Percentiles rank a stretch among this genome's conserved stretches.
Conservation (phyloP, 2,888 invertebrate species). For the Meganola albula region DNA sequence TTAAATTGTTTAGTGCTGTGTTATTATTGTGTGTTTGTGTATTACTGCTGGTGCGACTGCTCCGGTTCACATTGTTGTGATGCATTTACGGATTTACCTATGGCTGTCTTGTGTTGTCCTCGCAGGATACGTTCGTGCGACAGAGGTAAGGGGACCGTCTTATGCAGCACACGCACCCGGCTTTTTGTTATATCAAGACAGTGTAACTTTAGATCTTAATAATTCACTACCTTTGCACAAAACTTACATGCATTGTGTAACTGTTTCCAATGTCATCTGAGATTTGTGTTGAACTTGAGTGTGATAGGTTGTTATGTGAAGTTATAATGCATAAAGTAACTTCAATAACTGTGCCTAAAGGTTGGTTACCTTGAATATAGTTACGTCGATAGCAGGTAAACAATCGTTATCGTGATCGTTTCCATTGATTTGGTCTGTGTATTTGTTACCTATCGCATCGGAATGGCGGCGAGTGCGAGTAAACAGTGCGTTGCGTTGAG, state of each 20-base stretch:
- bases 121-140: slow-evolving; percentile 84
- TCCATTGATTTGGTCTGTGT: slow-evolving; percentile 51
- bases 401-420: slow-evolving; percentile 57
- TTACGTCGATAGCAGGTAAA: slow-evolving; percentile 64
- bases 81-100: slow-evolving; percentile 87
- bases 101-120: slow-evolving; percentile 85
- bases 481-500: slow-evolving; percentile 35
- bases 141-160: slow-evolving; percentile 82
- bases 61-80: slow-evolving; percentile 76
- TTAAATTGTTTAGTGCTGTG: slow-evolving; percentile 70
- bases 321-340: no score
- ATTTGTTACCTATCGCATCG: slow-evolving; percentile 35
- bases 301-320: slow-evolving; percentile 19
- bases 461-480: slow-evolving; percentile 32
- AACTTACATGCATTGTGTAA: slow-evolving; percentile 62
- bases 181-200: slow-evolving; percentile 55
- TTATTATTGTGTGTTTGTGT: slow-evolving; percentile 63
- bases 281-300: slow-evolving; percentile 26
- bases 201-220: slow-evolving; percentile 27
- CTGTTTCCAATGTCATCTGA: slow-evolving; percentile 70
- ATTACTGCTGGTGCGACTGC: slow-evolving; percentile 56
- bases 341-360: slow-evolving; percentile 21
- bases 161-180: slow-evolving; percentile 66
- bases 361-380: slow-evolving; percentile 61
- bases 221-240: slow-evolving; percentile 23